Base-by-base conservation (phyloP, 1,140 invertebrate species). In the Philaenus spumarius region DNA sequence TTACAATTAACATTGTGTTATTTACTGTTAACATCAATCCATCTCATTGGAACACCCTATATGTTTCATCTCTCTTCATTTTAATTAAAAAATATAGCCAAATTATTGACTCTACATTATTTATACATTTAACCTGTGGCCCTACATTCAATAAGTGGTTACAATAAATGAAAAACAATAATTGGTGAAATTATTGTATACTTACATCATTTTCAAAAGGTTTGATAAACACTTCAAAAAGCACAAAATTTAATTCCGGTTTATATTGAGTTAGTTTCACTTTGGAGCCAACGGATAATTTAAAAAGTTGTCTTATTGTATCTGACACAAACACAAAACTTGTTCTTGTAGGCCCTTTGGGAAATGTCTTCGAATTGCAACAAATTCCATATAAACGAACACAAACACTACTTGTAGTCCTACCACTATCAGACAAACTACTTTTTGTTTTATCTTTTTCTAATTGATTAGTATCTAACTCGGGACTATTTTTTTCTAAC, bases 281-380 rank as follows among this genome's bases (percentile, higher is more conserved):
- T 51, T 54, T 60, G 4, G 34, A 14, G 22, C 54, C 54, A 50
- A n/a, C 48, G 20, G 30, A 43, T 12, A 51, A 51, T 34, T 26
- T 24, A 24, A 60, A 51, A 9, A 47, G 12, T 15, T 54, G 14
- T 56, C 22, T n/a, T 11, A 60, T 23, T 50, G 24, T 40, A 20
- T 59, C 15, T 37, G 58, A 62, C 2, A 62, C 23, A 24, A 56
- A 62, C 3, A 55, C 59, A 55, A 46, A 55, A n/a, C 11, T 55
- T n/a, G 5, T 14, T 24, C 9, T 15, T 47, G 2, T 17, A 1
- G 2, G 23, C 37, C 14, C 19, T 23, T 17, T 23, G 22, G 7
- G 20, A 12, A 34, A 50, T 30, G 2, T 62, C 57, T 30, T 30
- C 3, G 3, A 30, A 30, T 9, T 30, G 26, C 9, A 3, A 30